phyloP scores from a whole-genome alignment of 37 sponge, comb jelly and placozoan genomes.

The Oopsacas minuta region DNA sequence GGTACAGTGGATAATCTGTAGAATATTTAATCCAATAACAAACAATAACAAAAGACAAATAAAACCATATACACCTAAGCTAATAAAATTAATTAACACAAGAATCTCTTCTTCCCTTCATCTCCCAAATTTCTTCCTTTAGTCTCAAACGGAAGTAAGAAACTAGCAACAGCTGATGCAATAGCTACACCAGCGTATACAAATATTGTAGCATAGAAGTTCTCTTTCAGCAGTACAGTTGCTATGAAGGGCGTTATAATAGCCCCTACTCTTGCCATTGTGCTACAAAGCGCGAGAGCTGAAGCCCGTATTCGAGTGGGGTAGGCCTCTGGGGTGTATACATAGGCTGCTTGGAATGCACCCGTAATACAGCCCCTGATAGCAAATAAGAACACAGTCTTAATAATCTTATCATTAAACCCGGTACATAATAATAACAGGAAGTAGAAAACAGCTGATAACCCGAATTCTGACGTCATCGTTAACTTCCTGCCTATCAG shows the following conservation, averaged over 20 bases:
- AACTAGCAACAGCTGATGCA: conserved; percentile 15
- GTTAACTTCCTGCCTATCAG: conserved; percentile 62
- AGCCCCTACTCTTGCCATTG: conserved; percentile 51
- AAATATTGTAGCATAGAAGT: conserved; percentile 24
- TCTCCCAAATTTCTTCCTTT: conserved; percentile 40
- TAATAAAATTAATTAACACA: background rate
- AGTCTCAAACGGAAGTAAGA: conserved; percentile 64
- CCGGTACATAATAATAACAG: conserved; percentile 50
- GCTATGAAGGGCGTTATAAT: conserved; percentile 49
- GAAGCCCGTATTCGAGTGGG: conserved; percentile 52
- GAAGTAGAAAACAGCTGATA: conserved; percentile 31
- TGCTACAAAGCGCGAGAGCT: conserved; percentile 31
- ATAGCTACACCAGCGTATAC: conserved; percentile 32
- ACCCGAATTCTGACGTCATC: conserved; percentile 43
- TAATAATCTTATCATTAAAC: conserved; percentile 25
- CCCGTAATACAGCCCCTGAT: conserved; percentile 48
- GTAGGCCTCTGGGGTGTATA: conserved; percentile 73
- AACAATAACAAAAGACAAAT: background rate
- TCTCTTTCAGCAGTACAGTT: conserved; percentile 33
- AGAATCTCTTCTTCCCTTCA: background rate
- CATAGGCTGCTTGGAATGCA: conserved; percentile 58
- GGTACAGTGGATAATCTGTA: background rate
- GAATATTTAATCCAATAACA: background rate
- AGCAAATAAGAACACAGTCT: conserved; percentile 48
- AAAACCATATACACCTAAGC: background rate